A percentile compares a stretch with the other conserved stretches of the same genome.
Evolutionary conservation across 2,113 vertebrate species (phyloP).

Genomic region (Eulemur macaco): DNA sequence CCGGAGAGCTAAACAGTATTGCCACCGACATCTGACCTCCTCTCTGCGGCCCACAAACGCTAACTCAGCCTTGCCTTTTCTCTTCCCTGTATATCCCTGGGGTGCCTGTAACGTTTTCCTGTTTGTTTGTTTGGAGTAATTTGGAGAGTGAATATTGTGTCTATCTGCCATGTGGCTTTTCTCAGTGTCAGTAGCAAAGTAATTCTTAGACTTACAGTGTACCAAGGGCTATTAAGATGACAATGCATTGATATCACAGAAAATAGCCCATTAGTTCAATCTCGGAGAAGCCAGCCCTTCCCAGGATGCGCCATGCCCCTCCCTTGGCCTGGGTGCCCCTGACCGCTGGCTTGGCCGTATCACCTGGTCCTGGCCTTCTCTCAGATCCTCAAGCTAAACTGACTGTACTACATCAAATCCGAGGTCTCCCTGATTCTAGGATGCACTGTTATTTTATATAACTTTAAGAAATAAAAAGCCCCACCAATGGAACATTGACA

Average conservation of each 20-base stretch:
- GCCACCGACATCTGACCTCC: background rate
- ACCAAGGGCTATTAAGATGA: background rate
- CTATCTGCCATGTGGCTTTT: slow-evolving; percentile 44
- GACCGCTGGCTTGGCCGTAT: background rate
- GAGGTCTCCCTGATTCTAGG: background rate
- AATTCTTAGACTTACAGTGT: slow-evolving; percentile 20
- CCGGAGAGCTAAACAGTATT: background rate
- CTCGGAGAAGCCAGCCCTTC: background rate
- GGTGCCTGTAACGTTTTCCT: background rate
- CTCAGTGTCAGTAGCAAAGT: slow-evolving; percentile 47
- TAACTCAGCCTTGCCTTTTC: background rate
- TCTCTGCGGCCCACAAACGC: background rate
- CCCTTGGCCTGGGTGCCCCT: background rate
- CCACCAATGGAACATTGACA: background rate
- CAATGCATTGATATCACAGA: background rate
- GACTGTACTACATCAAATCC: background rate
- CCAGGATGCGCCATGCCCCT: background rate
- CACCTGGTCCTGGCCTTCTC: background rate
- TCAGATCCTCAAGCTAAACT: background rate
- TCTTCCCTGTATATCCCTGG: background rate
- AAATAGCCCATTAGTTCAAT: background rate
- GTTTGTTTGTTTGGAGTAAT: slow-evolving; percentile 46
- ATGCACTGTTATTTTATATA: background rate
- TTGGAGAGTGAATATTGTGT: slow-evolving; percentile 22
- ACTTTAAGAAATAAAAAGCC: background rate